A percentile compares a stretch with the other conserved stretches of the same genome.
These are phyloP conservation scores for Platyscapa corneri DNA, from an alignment of 1,140 invertebrate species.

Conservation along the genomic window DNA sequence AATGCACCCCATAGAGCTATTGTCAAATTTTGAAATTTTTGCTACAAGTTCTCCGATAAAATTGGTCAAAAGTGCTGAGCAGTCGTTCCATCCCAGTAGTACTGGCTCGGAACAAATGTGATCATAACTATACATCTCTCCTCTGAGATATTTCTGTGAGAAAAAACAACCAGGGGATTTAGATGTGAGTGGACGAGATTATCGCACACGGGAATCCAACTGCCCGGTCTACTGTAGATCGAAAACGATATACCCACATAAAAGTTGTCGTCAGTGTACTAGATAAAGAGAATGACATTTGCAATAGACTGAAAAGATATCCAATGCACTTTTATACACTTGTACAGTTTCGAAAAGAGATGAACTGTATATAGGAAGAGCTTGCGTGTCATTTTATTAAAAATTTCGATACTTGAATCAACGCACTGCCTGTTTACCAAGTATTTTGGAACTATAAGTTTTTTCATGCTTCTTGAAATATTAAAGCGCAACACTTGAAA, in stretches of 20 bases:
- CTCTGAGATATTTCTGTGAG: neutral
- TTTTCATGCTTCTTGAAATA: neutral
- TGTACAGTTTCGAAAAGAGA: neutral
- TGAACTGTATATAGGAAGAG: neutral
- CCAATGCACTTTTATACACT: neutral
- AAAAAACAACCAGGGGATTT: neutral
- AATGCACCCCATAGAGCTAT: no score
- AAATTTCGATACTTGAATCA: neutral
- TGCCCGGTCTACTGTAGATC: neutral
- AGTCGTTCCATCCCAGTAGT: no score
- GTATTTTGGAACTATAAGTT: neutral
- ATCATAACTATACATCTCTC: neutral
- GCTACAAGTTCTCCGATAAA: neutral
- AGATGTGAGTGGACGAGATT: neutral
- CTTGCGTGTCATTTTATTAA: no score
- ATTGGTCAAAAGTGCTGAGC: neutral
- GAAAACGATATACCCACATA: neutral
- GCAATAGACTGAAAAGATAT: neutral
- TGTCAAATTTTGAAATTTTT: no score
- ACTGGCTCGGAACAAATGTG: neutral
- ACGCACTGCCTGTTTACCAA: neutral
- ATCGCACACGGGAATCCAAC: neutral
- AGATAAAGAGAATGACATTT: neutral
- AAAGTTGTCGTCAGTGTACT: neutral
- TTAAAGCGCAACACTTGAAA: no score